Evolutionary conservation across 2,113 vertebrate genomes (phyloP), one percentile per base, ranked within the genome.

Genomic region (Aptenodytes patagonicus): DNA sequence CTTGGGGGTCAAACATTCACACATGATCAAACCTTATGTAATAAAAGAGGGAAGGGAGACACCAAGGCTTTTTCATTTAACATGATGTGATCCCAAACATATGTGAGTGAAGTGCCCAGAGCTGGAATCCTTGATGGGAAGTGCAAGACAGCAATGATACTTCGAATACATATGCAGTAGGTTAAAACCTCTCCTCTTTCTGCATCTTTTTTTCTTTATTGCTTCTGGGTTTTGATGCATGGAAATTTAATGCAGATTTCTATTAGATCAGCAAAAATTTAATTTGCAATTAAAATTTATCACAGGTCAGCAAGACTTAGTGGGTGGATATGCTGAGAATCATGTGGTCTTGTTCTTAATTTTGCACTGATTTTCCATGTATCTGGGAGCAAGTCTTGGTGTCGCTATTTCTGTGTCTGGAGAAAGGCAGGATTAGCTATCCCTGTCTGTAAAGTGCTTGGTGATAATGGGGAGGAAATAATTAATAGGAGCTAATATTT

Each of bases 141-240:
- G 32, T 28, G 16, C 0, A 26, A 81, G 46, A 34, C n/a, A 82
- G 32, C 38, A 80, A 32, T 0, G 0, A 52, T 14, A 40, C 9
- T 76, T 76, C 24, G 40, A 71, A 64, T 71, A 21, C 11, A 7
- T 22, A 25, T 1, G 7, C 6, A 72, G 34, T 49, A 61, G 15
- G 17, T 76, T 69, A 36, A 83, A 86, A 89, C 15, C 18, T 83
- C 24, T 72, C 7, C 5, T 66, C 54, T 90, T 73, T 54, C 68
- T 38, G 16, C 4, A 13, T 11, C 2, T 8, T 79, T 51, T 71
- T 71, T 64, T 32, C 21, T 55, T 93, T 52, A 87, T 79, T 65
- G 17, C 49, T 31, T 68, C 34, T 91, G 65, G 22, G 40, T 7
- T 94, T 89, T 47, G 31, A 11, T 47, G 34, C 24, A 36, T 0